These are phyloP conservation scores for Cladorhizidae sp. DNA, from an alignment of 37 sponge, comb jelly and placozoan species.

Conservation along the genomic window DNA sequence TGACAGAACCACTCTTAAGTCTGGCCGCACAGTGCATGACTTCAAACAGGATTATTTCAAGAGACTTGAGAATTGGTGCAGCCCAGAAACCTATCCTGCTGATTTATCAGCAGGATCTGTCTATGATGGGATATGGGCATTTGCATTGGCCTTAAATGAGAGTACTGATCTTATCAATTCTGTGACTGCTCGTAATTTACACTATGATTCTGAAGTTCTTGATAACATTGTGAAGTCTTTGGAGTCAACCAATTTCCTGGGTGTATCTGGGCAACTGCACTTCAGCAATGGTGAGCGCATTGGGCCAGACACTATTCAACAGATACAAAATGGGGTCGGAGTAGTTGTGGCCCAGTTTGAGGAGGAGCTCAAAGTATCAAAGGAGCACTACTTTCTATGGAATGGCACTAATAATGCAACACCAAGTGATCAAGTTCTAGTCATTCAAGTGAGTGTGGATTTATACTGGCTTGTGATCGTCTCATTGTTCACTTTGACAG, in stretches of 20 bases:
- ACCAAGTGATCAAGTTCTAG: background rate
- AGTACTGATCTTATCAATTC: background rate
- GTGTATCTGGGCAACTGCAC: conserved; percentile 10
- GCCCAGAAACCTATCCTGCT: background rate
- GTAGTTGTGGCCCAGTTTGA: background rate
- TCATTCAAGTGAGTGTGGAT: background rate
- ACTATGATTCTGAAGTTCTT: background rate
- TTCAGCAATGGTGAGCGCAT: conserved; percentile 1
- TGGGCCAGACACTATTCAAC: conserved; percentile 3
- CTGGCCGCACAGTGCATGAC: conserved; percentile 9
- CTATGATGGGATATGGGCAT: conserved; percentile 23
- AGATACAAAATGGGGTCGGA: conserved; percentile 1
- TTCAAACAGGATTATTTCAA: background rate
- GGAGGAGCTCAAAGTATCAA: background rate
- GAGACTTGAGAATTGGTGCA: conserved; percentile 1
- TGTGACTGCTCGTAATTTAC: background rate
- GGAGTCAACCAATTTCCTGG: background rate
- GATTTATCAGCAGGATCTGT: background rate
- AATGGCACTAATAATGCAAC: background rate
- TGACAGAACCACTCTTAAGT: background rate
- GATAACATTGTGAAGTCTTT: background rate
- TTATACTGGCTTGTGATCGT: background rate
- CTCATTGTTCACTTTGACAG: background rate
- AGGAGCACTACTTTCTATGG: background rate
- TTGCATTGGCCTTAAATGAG: conserved; percentile 7